Base-by-base conservation (phyloP, 1,140 invertebrate species). In the Zaprionus africanus region DNA sequence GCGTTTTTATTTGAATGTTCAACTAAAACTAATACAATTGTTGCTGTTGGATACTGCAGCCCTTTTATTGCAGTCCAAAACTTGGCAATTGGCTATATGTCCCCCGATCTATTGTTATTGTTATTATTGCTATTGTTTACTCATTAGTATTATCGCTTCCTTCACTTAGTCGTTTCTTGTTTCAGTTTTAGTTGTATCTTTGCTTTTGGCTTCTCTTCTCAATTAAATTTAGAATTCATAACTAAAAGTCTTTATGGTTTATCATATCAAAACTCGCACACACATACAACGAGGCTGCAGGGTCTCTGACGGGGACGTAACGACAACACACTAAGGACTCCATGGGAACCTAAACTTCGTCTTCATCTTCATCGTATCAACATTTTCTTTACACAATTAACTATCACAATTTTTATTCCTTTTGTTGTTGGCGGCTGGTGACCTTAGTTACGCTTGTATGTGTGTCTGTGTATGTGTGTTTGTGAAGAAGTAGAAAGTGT, bases 361-460 rank as follows among this genome's bases (percentile, higher is more conserved):
- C 34, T 57, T 31, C 51, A 54, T 53, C 68, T 15, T 65, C 61
- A 22, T 56, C 36, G 56, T 58, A 34, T 49, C 5, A 41, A 66
- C 53, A 72, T 58, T 31, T 49, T 57, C 59, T 36, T 64, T 63
- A 57, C 58, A 75, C 54, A 71, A 46, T 64, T 71, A 76, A 66
- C 68, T 72, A 76, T 76, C 74, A 76, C 69, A 76, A 72, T 46
- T 65, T 72, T 17, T 72, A 72, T 72, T 76, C 57, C 57, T 61
- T 69, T 43, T 38, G 74, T 71, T 71, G 68, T 76, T 76, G 68
- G 60, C 66, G 41, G 17, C 6, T 72, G 7, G n/a, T 17, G 41
- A 46, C 41, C 41, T 43, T 17, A 17, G 41, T 41, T 41, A n/a
- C 63, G 4, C 63, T 5, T 38, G 34, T 59, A 5, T 68, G 41